These are phyloP conservation scores for Eugnorisma glareosa DNA, from an alignment of 2,888 invertebrate species.

Conservation along the genomic window DNA sequence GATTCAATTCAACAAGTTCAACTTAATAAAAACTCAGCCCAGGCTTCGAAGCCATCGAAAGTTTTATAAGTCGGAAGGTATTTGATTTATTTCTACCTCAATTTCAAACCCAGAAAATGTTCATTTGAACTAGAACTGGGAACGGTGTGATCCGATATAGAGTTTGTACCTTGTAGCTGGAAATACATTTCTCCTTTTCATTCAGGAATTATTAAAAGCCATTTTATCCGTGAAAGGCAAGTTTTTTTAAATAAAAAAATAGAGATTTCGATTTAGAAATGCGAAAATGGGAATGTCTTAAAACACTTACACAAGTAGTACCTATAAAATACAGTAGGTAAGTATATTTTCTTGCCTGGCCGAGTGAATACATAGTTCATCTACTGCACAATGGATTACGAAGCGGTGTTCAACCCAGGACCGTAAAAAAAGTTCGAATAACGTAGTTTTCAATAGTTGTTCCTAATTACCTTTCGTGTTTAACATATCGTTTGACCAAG, in stretches of 20 bases:
- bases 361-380: neutral
- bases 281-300: neutral
- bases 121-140: conserved; percentile 15
- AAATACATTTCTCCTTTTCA: neutral
- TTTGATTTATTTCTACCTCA: conserved; percentile 39
- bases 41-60: conserved; percentile 59
- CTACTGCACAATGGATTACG: neutral
- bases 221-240: conserved; percentile 2
- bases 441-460: neutral
- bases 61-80: conserved; percentile 30
- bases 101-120: conserved; percentile 43
- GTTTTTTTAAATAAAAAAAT: neutral
- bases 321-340: neutral
- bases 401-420: neutral
- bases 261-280: too few relatives aligned
- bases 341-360: neutral
- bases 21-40: conserved; percentile 74
- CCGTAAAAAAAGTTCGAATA: neutral
- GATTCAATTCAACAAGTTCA: conserved; percentile 74
- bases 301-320: neutral
- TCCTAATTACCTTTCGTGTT: neutral
- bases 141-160: neutral
- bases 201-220: conserved; percentile 2
- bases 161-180: neutral
- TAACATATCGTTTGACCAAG: neutral